Percentiles rank a stretch among this genome's conserved stretches.
Evolutionary conservation across 2,888 invertebrate genomes (phyloP).

Genomic region (Eristalis arbustorum): DNA sequence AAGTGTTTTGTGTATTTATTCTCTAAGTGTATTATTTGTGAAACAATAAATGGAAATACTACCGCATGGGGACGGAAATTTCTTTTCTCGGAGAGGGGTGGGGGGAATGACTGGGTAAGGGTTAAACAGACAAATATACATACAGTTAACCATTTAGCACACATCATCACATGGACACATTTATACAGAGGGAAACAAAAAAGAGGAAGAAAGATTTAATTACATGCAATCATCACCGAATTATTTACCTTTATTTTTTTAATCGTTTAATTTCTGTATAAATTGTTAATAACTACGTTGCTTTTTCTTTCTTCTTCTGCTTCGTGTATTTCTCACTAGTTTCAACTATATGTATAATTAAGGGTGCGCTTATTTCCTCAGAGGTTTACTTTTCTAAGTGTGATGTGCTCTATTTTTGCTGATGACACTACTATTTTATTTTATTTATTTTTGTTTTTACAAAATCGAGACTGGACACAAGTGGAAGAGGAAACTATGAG

Average conservation of each 20-base stretch:
- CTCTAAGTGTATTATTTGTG: neutral
- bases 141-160: constrained; percentile 59
- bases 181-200: constrained; percentile 42
- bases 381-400: constrained; percentile 34
- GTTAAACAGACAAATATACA: constrained; percentile 60
- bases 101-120: too few relatives aligned
- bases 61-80: constrained; percentile 39
- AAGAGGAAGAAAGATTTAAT: neutral
- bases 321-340: constrained; percentile 45
- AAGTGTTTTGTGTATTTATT: constrained; percentile 38
- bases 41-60: constrained; percentile 67
- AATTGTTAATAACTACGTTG: constrained; percentile 63
- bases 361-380: constrained; percentile 61
- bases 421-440: constrained; percentile 29
- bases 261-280: constrained; percentile 49
- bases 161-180: constrained; percentile 62
- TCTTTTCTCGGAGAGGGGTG: constrained; percentile 60
- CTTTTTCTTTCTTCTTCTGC: constrained; percentile 11
- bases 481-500: neutral
- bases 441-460: neutral
- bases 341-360: constrained; percentile 45
- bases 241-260: constrained; percentile 1
- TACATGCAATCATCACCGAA: constrained; percentile 60
- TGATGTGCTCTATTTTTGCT: constrained; percentile 38
- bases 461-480: constrained; percentile 11